Evolutionary conservation across 2,113 vertebrate genomes (phyloP).

Genomic region (Ictalurus furcatus): DNA sequence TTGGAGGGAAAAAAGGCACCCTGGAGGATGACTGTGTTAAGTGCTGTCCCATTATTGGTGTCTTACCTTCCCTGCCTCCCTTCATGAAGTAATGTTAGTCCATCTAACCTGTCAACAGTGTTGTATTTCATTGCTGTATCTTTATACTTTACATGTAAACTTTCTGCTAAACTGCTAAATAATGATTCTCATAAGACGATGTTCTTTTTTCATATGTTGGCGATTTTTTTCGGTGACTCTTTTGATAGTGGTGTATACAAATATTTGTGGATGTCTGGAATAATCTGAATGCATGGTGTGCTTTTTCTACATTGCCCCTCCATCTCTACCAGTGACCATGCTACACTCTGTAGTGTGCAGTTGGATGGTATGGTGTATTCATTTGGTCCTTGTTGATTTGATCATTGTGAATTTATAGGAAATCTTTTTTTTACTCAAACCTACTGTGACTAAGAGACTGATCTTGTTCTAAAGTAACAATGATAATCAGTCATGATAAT

Average conservation of each 20-base stretch:
- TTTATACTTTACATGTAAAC: conserved; percentile 33
- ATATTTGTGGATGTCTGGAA: conserved; percentile 23
- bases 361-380: conserved; percentile 32
- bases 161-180: conserved; percentile 22
- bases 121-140: conserved; percentile 39
- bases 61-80: conserved; percentile 30
- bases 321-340: conserved; percentile 17
- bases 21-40: background rate
- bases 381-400: conserved; percentile 27
- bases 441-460: conserved; percentile 51
- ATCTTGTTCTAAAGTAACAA: conserved; percentile 50
- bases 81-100: conserved; percentile 26
- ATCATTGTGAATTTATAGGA: conserved; percentile 43
- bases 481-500: conserved; percentile 38
- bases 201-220: conserved; percentile 54
- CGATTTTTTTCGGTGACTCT: conserved; percentile 45
- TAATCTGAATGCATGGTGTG: conserved; percentile 43
- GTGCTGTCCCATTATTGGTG: conserved; percentile 37
- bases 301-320: conserved; percentile 9
- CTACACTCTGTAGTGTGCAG: conserved; percentile 18
- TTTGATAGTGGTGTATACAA: conserved; percentile 31
- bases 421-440: conserved; percentile 33
- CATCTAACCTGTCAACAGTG: background rate
- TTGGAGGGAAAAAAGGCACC: conserved; percentile 11
- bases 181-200: conserved; percentile 28